These are phyloP conservation scores for Platichthys stellatus DNA, from an alignment of 2,113 vertebrate species.

Conservation along the genomic window DNA sequence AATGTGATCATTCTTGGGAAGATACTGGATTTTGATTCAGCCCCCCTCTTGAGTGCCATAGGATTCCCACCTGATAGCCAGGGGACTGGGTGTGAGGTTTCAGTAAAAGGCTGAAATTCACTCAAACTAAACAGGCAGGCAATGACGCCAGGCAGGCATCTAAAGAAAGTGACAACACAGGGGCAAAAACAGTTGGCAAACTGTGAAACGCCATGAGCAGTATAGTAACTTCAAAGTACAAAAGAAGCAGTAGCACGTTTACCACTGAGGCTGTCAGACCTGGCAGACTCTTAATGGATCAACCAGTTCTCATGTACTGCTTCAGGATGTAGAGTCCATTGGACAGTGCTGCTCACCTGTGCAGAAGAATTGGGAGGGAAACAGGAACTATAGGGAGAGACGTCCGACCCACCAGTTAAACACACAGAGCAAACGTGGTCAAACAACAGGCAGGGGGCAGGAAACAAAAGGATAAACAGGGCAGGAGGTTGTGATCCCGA, in stretches of 20 bases:
- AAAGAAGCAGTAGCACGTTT: not conserved
- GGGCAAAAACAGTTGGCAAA: not conserved
- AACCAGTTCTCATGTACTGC: not conserved
- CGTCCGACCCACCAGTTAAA: not conserved
- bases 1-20: not conserved
- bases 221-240: not conserved
- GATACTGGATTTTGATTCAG: not conserved
- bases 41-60: not conserved
- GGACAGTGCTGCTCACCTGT: not conserved
- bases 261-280: not conserved
- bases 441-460: not conserved
- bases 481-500: not conserved
- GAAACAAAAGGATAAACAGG: not conserved
- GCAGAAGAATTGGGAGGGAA: not conserved
- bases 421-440: not conserved
- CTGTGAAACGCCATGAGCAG: not conserved
- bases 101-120: not conserved
- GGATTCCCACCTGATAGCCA: not conserved
- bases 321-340: not conserved
- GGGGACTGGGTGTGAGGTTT: not conserved
- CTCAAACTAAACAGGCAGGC: not conserved
- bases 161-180: not conserved
- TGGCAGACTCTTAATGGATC: not conserved
- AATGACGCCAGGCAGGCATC: not conserved
- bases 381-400: not conserved